Conservation (phyloP, 2,797 vertebrate genomes). For the Melanogrammus aeglefinus region DNA sequence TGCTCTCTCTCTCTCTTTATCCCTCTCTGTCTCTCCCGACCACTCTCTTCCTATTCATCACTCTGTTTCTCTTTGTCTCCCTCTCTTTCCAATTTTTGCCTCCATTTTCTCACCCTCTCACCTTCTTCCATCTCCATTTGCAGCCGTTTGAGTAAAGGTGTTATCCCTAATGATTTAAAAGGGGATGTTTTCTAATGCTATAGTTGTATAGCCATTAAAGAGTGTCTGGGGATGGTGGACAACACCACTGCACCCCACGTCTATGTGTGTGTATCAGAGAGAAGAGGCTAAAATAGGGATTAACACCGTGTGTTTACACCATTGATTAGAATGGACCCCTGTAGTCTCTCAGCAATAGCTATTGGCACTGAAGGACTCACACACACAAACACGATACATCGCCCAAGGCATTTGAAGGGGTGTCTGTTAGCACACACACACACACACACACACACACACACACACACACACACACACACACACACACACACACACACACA, state of each 20-base stretch:
- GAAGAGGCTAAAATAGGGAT: constrained; percentile 48
- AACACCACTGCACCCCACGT: too few relatives aligned
- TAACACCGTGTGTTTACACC: constrained; percentile 46
- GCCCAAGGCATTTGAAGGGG: constrained; percentile 46
- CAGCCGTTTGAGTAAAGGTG: neutral
- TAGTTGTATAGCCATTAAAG: neutral
- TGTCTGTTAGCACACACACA: constrained; percentile 25
- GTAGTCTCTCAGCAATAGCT: constrained; percentile 14
- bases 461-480: constrained; percentile 22
- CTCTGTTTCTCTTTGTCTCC: constrained; percentile 9
- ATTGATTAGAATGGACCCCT: constrained; percentile 46
- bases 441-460: constrained; percentile 10
- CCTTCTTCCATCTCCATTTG: neutral
- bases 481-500: constrained; percentile 30
- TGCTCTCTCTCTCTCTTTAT: constrained; percentile 41
- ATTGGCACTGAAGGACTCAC: constrained; percentile 28
- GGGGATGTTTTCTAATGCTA: neutral
- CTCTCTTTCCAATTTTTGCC: constrained; percentile 7
- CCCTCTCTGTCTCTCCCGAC: constrained; percentile 28
- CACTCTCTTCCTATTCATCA: constrained; percentile 19
- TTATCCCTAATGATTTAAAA: neutral
- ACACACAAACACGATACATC: constrained; percentile 38
- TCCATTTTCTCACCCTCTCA: neutral
- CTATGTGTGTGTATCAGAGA: constrained; percentile 21
- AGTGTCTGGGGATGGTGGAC: neutral